Conservation (phyloP, 2,113 vertebrate genomes). For the Galeopterus variegatus region DNA sequence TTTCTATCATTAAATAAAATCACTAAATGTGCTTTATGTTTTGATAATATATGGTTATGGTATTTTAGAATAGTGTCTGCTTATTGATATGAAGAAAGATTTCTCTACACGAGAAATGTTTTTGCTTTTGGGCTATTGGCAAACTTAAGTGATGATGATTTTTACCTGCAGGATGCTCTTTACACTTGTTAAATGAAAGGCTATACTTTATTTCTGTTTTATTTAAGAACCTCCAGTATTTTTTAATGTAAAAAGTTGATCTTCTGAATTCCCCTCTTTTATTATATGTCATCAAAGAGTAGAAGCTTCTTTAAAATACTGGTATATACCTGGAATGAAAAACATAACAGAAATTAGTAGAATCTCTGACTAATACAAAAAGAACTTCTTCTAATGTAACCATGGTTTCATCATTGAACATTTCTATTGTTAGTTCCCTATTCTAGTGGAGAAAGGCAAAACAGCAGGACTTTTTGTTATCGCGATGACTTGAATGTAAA, state of each 20-base stretch:
- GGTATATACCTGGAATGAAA: slow-evolving; percentile 62
- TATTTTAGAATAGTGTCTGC: not conserved
- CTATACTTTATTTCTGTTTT: slow-evolving; percentile 50
- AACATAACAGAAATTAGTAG: slow-evolving; percentile 80
- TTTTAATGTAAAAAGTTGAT: not conserved
- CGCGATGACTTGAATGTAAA: slow-evolving; percentile 78
- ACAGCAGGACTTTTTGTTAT: slow-evolving; percentile 81
- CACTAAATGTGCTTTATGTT: slow-evolving; percentile 40
- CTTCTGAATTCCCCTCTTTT: not conserved
- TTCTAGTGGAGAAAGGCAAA: slow-evolving; percentile 79
- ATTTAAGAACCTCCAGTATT: not conserved
- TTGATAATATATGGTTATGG: not conserved
- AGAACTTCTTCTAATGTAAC: slow-evolving; percentile 84
- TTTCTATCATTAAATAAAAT: slow-evolving; percentile 38
- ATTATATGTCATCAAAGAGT: not conserved
- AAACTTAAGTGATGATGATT: slow-evolving; percentile 66
- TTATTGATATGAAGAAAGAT: not conserved
- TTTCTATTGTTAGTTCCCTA: slow-evolving; percentile 84
- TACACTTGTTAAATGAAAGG: slow-evolving; percentile 30
- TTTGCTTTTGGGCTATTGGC: slow-evolving; percentile 57
- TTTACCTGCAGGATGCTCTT: slow-evolving; percentile 57
- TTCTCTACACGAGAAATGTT: not conserved
- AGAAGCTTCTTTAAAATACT: slow-evolving; percentile 66
- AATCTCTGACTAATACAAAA: slow-evolving; percentile 74
- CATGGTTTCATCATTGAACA: slow-evolving; percentile 86